Evolutionary conservation across 2,113 vertebrate species (phyloP), one percentile per base, ranked within the genome.

Genomic region (Barnardius zonarius): DNA sequence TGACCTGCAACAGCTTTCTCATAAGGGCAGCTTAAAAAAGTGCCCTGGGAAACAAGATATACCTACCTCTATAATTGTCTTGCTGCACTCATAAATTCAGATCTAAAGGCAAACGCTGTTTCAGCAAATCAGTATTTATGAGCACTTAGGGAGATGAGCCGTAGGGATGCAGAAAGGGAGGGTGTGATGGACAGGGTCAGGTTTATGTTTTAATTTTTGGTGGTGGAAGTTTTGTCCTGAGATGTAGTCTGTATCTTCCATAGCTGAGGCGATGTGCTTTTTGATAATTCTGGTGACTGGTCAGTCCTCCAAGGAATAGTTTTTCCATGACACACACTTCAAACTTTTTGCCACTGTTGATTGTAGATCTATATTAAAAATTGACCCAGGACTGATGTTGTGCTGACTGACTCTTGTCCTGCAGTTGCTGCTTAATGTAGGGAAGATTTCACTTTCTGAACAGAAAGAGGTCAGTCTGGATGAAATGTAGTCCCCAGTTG

Each of bases 331-430:
- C 11, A 10, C 5, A 25, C 6, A 7, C 19, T 69, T 31, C 43
- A 57, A 8, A 30, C 13, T 17, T 64, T 48, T 39, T 28, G 25
- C 57, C 17, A 14, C 64, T 35, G 52, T 30, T 41, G 44, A 4
- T 30, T 46, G 52, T 35, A 31, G 48, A 27, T 39, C 13, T 8
- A n/a, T 11, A 27, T 37, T 35, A 46, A 72, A 44, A 39, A 11
- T 18, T 3, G 1, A 10, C 11, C 4, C 0, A 1, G 43, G 9
- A 1, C 33, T 12, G 19, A 5, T 46, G 19, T 20, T 46, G 44
- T 46, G 44, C 44, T 46, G 44, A 46, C 44, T 46, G 44, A 46
- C 44, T 41, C 27, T 33, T 37, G 46, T 46, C 13, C 30, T 81
- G 68, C 33, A 64, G 64, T 28, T 91, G 48, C 6, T 69, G 19